Conservation (phyloP, 2,888 invertebrate species). For the Neoscelio sp. region DNA sequence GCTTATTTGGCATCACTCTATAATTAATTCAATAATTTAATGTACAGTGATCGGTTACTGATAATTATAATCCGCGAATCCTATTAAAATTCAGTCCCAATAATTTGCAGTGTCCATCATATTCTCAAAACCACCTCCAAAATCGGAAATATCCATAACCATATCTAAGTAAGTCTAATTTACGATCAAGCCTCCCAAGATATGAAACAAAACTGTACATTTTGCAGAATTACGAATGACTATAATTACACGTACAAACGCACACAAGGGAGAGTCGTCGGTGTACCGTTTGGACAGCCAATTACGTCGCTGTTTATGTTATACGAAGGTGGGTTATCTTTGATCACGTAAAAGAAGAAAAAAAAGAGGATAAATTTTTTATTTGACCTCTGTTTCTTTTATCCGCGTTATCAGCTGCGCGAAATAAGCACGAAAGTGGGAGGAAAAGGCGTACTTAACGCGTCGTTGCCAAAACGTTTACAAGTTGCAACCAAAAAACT, state of each 20-base stretch:
- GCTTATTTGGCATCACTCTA: too few relatives aligned
- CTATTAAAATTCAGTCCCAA: too few relatives aligned
- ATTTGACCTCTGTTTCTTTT: constrained; percentile 48
- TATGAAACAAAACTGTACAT: not conserved
- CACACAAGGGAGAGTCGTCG: constrained; percentile 25
- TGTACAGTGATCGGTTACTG: too few relatives aligned
- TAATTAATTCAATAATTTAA: too few relatives aligned
- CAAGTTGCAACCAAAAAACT: constrained; percentile 60
- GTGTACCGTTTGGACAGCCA: constrained; percentile 53
- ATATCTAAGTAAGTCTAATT: constrained; percentile 15
- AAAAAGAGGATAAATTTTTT: constrained; percentile 46
- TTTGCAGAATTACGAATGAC: not conserved
- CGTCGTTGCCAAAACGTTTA: constrained; percentile 62
- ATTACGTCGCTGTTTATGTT: constrained; percentile 65
- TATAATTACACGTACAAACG: constrained; percentile 22
- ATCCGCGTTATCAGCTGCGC: constrained; percentile 51
- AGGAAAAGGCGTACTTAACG: constrained; percentile 56
- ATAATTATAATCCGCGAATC: too few relatives aligned
- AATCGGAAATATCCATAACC: not conserved
- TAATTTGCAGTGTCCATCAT: too few relatives aligned
- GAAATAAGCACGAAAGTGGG: constrained; percentile 45
- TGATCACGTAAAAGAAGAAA: constrained; percentile 49
- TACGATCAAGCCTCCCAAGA: constrained; percentile 11
- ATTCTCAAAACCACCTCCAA: not conserved
- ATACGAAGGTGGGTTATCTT: constrained; percentile 65